These are phyloP conservation scores for Pelosia muscerda DNA, from an alignment of 2,888 invertebrate genomes.

Conservation along the genomic window DNA sequence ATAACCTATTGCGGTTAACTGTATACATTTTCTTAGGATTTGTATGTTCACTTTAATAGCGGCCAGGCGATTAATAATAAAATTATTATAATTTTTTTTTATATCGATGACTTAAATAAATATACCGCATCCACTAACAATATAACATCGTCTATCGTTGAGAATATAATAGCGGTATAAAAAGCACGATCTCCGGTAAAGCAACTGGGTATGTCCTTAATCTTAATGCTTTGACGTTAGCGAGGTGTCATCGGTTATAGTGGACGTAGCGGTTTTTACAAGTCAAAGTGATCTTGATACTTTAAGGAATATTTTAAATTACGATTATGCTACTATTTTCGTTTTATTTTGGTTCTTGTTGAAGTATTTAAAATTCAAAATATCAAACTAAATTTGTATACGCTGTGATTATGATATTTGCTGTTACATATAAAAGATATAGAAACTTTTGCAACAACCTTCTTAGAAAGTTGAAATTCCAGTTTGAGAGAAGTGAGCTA, in stretches of 20 bases:
- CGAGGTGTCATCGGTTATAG: conserved; percentile 57
- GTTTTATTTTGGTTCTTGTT: background rate
- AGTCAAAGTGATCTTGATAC: background rate
- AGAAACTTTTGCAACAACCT: no score
- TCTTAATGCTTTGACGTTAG: conserved; percentile 77
- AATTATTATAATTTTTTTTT: no score
- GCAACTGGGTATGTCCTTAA: conserved; percentile 78
- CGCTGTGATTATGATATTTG: no score
- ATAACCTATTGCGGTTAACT: no score
- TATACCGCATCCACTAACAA: conserved; percentile 54
- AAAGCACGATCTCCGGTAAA: conserved; percentile 81
- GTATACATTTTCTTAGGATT: no score
- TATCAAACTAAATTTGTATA: no score
- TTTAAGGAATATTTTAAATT: background rate
- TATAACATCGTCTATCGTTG: conserved; percentile 61
- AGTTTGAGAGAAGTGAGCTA: no score
- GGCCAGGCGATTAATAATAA: no score
- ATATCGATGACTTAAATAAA: background rate
- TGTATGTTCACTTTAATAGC: no score
- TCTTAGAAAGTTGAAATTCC: no score
- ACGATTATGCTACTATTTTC: background rate
- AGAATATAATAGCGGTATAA: conserved; percentile 79
- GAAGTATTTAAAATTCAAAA: background rate
- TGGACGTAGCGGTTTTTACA: conserved; percentile 49
- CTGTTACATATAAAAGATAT: no score